Evolutionary conservation across 2,797 vertebrate genomes (phyloP).

Genomic region (Echeneis naucrates): DNA sequence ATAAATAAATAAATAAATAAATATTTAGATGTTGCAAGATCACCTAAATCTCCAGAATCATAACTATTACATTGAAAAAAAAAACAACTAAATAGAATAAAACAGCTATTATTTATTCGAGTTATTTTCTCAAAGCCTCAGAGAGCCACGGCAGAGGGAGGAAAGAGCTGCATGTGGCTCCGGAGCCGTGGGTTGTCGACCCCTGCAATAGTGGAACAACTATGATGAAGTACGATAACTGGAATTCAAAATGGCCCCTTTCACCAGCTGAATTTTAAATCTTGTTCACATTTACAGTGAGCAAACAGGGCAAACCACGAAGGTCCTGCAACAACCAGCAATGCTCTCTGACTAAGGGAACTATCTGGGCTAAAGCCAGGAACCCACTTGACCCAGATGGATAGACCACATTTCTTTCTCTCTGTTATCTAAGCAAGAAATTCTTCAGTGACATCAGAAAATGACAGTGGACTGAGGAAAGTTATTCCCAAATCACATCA

Average conservation of each 20-base stretch:
- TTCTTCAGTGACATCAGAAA: neutral
- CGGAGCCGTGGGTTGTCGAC: no score
- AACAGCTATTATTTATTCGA: no score
- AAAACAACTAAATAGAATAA: no score
- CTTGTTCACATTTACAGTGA: neutral
- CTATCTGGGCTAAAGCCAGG: neutral
- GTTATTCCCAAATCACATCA: constrained; percentile 48
- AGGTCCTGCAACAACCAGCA: neutral
- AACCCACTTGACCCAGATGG: neutral
- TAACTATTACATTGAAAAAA: no score
- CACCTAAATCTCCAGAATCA: no score
- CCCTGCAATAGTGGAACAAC: no score
- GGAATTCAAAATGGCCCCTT: neutral
- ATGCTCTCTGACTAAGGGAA: neutral
- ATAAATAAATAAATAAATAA: no score
- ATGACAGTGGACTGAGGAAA: constrained; percentile 20
- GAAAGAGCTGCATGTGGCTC: no score
- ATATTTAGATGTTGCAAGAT: no score
- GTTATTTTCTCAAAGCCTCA: no score
- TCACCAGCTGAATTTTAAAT: neutral
- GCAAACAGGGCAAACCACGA: neutral
- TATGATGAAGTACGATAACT: neutral
- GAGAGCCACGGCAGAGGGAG: no score
- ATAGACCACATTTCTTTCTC: constrained; percentile 10
- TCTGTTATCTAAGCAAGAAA: constrained; percentile 16